Evolutionary conservation across 2,113 vertebrate species (phyloP), one percentile per base, ranked within the genome.

Genomic region (Hepsetus odoe): DNA sequence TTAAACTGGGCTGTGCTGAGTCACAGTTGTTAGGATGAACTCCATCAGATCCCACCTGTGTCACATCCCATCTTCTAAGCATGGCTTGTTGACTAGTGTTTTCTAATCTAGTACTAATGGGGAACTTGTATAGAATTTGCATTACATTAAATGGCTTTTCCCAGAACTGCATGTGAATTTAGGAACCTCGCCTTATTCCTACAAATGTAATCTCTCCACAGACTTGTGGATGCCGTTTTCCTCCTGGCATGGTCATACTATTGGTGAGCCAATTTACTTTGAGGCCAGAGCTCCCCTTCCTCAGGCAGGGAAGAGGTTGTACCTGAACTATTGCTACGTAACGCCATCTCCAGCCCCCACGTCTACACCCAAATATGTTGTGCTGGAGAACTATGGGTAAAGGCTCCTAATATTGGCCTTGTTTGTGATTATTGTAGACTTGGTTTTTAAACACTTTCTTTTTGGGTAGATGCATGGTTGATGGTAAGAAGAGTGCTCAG

Each of bases 341-440:
- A 88, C 90, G 0, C 2, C 85, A 0, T 69, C 65, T 11, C 38
- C 9, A 12, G 4, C 80, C 46, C 58, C 80, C 8, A 56, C 7
- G 11, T 82, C 87, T 0, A 62, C 0, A 10, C 80, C 76, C 4
- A 83, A 76, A 81, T 84, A 88, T 46, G 44, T 32, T 0, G 71
- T 91, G 1, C 71, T 92, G 2, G 84, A 88, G 38, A 90, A 92
- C 61, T 62, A 79, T 26, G 92, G 92, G 91, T 93, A 86, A 84
- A 16, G 24, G 16, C 42, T 11, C 9, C 4, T 42, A 44, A n/a
- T 20, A 13, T 0, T 46, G 4, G 56, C 11, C 0, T 76, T 40
- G 51, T 5, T 42, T 38, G 10, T 12, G 4, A 3, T 20, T 20
- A 58, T 26, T 3, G 9, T 16, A 5, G 0, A 11, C 42, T 11